A percentile compares a stretch with the other conserved stretches of the same genome.
These are phyloP conservation scores for Microplitis manilae DNA, from an alignment of 2,888 invertebrate genomes.

Conservation along the genomic window DNA sequence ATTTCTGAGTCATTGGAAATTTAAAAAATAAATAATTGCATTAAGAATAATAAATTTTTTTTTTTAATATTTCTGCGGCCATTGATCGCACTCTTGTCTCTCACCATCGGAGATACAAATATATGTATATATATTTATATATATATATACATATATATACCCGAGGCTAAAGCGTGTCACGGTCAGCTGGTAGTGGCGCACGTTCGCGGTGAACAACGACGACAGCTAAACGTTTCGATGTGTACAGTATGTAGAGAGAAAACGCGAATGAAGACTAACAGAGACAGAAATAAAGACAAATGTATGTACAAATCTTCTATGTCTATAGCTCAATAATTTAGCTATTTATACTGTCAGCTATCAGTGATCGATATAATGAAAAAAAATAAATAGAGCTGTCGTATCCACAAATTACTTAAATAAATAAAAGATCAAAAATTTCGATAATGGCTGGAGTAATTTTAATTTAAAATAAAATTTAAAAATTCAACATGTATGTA, in stretches of 20 bases:
- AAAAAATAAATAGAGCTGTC: slow-evolving; percentile 16
- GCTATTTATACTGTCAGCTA: not conserved
- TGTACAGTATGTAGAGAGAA: slow-evolving; percentile 20
- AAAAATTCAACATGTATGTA: slow-evolving; percentile 53
- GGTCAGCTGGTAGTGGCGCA: slow-evolving; percentile 65
- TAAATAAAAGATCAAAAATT: not conserved
- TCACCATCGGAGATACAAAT: slow-evolving; percentile 27
- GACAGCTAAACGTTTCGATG: slow-evolving; percentile 51
- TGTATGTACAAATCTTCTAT: not conserved
- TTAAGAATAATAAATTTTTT: not conserved
- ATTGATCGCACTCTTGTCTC: slow-evolving; percentile 34
- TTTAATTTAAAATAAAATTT: not conserved
- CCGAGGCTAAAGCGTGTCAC: slow-evolving; percentile 61
- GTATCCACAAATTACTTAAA: not conserved
- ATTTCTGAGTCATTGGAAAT: not conserved
- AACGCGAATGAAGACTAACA: slow-evolving; percentile 4
- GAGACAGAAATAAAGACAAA: slow-evolving; percentile 25
- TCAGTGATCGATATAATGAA: not conserved
- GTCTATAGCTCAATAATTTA: slow-evolving; percentile 26
- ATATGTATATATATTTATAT: slow-evolving; percentile 18
- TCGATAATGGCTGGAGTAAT: not conserved
- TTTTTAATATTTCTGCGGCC: slow-evolving; percentile 17
- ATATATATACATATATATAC: slow-evolving; percentile 30
- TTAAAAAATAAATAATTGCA: not conserved
- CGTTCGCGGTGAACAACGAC: slow-evolving; percentile 44